phyloP scores from a whole-genome alignment of 2,888 invertebrate species.

The Siphonodentalium dalli region DNA sequence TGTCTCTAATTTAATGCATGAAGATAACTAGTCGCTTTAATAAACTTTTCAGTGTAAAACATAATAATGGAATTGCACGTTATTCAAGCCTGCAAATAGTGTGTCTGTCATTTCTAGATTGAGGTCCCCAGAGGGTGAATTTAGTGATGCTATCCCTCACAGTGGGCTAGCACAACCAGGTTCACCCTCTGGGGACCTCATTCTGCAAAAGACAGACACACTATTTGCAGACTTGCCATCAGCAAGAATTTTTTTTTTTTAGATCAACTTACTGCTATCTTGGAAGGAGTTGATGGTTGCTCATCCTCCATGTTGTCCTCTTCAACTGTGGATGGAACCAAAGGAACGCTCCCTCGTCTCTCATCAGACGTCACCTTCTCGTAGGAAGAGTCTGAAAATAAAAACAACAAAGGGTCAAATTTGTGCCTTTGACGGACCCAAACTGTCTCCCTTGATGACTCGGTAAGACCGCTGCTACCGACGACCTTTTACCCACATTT shows the following conservation, averaged over 20 bases:
- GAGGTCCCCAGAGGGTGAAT: too few species aligned
- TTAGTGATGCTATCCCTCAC: constrained; percentile 24
- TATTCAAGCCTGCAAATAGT: too few species aligned
- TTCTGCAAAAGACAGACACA: too few species aligned
- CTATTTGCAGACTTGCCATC: constrained; percentile 29
- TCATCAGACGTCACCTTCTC: constrained; percentile 73
- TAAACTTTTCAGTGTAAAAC: neutral
- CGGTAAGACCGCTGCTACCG: too few species aligned
- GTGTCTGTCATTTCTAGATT: too few species aligned
- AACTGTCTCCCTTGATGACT: too few species aligned
- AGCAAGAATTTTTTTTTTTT: neutral
- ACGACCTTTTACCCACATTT: too few species aligned
- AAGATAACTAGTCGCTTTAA: too few species aligned
- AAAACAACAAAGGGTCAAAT: constrained; percentile 20
- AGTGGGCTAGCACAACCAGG: too few species aligned
- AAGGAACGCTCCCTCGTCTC: constrained; percentile 73
- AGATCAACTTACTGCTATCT: constrained; percentile 74
- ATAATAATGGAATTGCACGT: neutral
- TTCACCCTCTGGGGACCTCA: too few species aligned
- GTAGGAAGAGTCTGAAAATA: constrained; percentile 85
- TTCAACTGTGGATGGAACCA: constrained; percentile 74
- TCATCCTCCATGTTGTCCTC: constrained; percentile 70
- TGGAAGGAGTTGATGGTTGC: constrained; percentile 77
- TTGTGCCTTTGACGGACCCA: too few species aligned
- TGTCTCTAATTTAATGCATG: too few species aligned